Percentiles rank a stretch among this genome's conserved stretches.
These are phyloP conservation scores for Pipistrellus kuhlii DNA, from an alignment of 2,797 vertebrate species.

Conservation along the genomic window DNA sequence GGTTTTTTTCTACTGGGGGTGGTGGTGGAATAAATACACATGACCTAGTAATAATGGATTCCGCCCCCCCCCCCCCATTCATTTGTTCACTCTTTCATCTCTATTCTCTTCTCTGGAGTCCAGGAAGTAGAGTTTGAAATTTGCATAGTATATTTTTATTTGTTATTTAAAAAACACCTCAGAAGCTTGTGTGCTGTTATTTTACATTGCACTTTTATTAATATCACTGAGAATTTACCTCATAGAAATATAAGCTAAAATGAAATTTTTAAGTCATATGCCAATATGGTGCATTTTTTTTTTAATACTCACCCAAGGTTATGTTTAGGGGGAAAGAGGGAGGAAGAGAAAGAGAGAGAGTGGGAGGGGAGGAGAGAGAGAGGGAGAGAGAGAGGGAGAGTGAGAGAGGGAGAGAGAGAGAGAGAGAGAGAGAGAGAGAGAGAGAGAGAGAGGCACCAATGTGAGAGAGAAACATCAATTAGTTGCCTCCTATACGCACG, in stretches of 20 bases:
- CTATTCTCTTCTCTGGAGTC: background rate
- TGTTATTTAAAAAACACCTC: constrained; percentile 32
- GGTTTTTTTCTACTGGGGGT: background rate
- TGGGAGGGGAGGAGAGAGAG: no score
- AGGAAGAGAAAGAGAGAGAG: background rate
- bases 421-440: background rate
- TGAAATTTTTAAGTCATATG: constrained; percentile 50
- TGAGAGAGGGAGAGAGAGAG: background rate
- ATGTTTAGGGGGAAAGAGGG: background rate
- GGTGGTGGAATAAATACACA: background rate
- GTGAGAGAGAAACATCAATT: background rate
- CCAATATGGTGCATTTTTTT: background rate
- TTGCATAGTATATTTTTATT: constrained; percentile 49
- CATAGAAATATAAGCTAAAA: constrained; percentile 32
- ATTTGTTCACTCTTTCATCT: constrained; percentile 2
- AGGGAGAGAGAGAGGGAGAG: background rate
- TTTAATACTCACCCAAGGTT: background rate
- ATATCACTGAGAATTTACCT: constrained; percentile 3
- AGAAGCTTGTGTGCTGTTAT: background rate
- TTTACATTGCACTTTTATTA: constrained; percentile 27
- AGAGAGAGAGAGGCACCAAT: background rate
- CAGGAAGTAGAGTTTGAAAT: background rate
- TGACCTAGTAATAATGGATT: background rate
- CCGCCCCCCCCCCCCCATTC: background rate
- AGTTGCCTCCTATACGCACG: background rate